Base-by-base conservation (phyloP, 1,140 invertebrate genomes). In the Hesperophylax magnus region DNA sequence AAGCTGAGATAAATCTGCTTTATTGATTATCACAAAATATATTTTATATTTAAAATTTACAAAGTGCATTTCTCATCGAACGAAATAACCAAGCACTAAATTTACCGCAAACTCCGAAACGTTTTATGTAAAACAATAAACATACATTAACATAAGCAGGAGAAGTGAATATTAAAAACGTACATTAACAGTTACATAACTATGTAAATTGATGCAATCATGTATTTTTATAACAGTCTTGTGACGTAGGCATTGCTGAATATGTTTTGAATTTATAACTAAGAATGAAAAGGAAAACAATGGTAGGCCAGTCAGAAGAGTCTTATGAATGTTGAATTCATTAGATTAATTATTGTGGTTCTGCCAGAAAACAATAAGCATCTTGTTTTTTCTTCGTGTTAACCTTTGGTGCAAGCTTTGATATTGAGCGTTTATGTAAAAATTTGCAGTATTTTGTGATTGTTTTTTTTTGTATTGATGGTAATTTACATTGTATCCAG, bases 251-350 rank as follows among this genome's bases (percentile, higher is more conserved):
- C 52, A 24, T 52, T 52, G 27, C 60, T 79, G 77, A 79, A 79
- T 79, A 72, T 71, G 77, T 56, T 79, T 71, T 71, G 77, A 79
- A 79, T 79, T 79, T 71, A 79, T 72, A 79, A 79, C 77, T 69
- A 79, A 52, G 52, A 79, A 79, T 72, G 77, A 79, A 79, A 79
- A 18, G 39, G 77, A 79, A 79, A 79, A 79, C 77, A 79, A 79
- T 79, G 77, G 77, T 58, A 71, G 60, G 24, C 77, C 63, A 53
- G n/a, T 53, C 20, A 54, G 65, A 71, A 72, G 77, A 56, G 60
- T 14, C 67, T 58, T 79, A 79, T 79, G 77, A 72, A 60, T 79
- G 65, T 39, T 77, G 67, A 60, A 22, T 61, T 39, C 24, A 27
- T 77, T 77, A 77, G 61, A 63, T 77, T 61, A 47, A 47, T 47